phyloP scores from a whole-genome alignment of 2,888 invertebrate species.

The Andrena chrysosceles region DNA sequence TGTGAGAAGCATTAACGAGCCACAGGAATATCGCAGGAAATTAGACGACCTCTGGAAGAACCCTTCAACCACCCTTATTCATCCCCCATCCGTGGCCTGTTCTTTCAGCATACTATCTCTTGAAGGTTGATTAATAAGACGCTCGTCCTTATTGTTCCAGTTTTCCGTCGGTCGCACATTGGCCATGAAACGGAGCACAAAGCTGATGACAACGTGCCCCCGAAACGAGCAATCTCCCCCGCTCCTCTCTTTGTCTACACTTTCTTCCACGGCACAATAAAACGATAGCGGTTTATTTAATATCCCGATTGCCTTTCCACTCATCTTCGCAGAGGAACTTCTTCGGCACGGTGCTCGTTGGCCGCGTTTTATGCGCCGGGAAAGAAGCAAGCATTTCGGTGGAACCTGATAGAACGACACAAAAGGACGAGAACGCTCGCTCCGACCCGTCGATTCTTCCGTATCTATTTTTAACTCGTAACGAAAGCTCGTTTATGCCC shows the following conservation, averaged over 20 bases:
- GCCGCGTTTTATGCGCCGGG: constrained; percentile 10
- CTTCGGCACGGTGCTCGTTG: constrained; percentile 4
- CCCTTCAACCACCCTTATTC: constrained; percentile 5
- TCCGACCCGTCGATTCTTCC: neutral
- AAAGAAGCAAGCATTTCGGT: neutral
- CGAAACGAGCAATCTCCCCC: constrained; percentile 37
- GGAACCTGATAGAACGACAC: neutral
- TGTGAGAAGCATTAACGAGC: constrained; percentile 33
- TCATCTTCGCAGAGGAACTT: neutral
- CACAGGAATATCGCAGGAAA: constrained; percentile 37
- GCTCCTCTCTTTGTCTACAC: neutral
- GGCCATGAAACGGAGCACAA: constrained; percentile 40
- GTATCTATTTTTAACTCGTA: neutral
- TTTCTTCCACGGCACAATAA: constrained; percentile 36
- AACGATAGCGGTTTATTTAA: constrained; percentile 43
- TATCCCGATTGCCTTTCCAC: constrained; percentile 40
- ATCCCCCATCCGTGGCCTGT: constrained; percentile 14
- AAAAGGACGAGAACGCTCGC: neutral
- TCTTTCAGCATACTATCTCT: constrained; percentile 24
- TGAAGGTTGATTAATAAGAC: constrained; percentile 58
- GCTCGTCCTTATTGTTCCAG: constrained; percentile 41
- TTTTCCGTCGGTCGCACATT: constrained; percentile 19
- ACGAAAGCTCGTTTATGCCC: neutral
- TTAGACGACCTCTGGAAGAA: constrained; percentile 25
- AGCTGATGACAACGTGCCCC: constrained; percentile 44